phyloP scores from a whole-genome alignment of 2,113 vertebrate species.

The Clarias magur region DNA sequence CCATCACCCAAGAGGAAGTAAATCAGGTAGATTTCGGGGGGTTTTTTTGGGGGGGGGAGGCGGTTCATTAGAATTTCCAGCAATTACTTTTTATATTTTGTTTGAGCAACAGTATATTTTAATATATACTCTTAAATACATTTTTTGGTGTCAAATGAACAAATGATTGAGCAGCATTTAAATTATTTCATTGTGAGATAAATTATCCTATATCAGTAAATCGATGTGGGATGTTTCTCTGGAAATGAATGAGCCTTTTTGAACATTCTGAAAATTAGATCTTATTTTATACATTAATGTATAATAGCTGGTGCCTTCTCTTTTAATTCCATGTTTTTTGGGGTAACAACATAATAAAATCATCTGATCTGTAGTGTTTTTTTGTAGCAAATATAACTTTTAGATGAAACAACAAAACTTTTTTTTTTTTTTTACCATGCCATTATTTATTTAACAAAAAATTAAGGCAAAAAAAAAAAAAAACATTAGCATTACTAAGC shows the following conservation, averaged over 20 bases:
- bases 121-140: neutral
- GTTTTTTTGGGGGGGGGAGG: neutral
- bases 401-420: no score
- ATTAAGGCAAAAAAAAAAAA: no score
- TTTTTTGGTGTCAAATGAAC: neutral
- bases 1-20: constrained; percentile 93
- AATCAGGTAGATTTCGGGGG: constrained; percentile 79
- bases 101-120: neutral
- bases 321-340: no score
- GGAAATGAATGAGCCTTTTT: neutral
- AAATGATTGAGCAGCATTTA: neutral
- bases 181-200: neutral
- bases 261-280: neutral
- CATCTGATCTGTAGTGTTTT: no score
- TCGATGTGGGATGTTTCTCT: neutral
- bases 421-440: no score
- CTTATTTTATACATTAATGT: neutral
- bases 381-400: no score
- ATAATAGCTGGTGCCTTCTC: no score
- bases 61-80: neutral
- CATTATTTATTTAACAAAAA: no score
- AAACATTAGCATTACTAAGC: no score
- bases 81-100: neutral
- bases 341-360: no score
- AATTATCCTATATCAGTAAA: neutral